These are phyloP conservation scores for Erythrocercus mccallii DNA, from an alignment of 2,113 vertebrate genomes.

Conservation along the genomic window DNA sequence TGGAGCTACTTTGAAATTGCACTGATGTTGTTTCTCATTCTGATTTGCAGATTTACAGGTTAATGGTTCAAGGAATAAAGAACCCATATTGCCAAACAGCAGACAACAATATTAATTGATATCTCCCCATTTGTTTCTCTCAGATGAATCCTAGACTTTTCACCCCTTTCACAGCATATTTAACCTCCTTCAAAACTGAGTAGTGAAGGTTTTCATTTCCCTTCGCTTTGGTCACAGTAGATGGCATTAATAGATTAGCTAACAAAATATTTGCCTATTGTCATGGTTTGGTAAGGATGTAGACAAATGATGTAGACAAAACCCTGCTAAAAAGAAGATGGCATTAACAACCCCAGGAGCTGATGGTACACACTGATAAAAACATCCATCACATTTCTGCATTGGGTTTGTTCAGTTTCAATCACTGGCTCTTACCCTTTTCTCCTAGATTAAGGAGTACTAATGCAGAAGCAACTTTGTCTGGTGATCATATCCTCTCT, in stretches of 20 bases:
- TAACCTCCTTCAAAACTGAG: background rate
- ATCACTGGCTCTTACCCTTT: background rate
- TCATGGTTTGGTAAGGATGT: background rate
- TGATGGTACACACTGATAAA: background rate
- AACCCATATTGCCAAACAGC: background rate
- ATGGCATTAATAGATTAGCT: background rate
- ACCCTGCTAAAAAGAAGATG: background rate
- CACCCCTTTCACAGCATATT: background rate
- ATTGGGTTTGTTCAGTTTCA: background rate
- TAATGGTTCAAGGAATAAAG: background rate
- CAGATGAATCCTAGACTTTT: background rate
- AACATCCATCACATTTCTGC: background rate
- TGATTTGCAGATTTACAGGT: background rate
- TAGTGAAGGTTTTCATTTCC: background rate
- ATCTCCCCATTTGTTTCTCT: background rate
- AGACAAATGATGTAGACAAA: background rate
- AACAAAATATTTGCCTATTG: background rate
- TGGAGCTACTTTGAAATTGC: background rate
- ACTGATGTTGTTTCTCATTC: background rate
- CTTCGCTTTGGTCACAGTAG: background rate
- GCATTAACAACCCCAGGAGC: background rate
- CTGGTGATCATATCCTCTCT: background rate
- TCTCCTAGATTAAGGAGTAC: background rate
- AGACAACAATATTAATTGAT: background rate
- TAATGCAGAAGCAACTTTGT: background rate